Conservation (phyloP, 1,140 invertebrate genomes). For the Holotrichia oblita region DNA sequence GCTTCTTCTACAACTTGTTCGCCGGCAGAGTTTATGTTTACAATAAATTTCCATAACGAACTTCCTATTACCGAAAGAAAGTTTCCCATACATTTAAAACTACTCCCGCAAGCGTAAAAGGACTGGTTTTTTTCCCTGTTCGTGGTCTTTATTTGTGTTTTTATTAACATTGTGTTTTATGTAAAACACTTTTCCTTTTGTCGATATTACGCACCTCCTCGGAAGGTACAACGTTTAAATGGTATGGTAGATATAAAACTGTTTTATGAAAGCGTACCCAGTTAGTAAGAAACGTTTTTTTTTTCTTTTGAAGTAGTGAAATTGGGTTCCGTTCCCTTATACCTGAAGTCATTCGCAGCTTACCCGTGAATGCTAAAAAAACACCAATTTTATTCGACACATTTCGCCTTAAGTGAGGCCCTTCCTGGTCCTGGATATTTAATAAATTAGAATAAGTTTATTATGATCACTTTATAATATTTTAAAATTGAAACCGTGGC, state of each 20-base stretch:
- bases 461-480: too few species aligned
- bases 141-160: too few species aligned
- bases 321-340: background rate
- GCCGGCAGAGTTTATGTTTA: too few species aligned
- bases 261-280: background rate
- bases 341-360: background rate
- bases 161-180: conserved; percentile 13
- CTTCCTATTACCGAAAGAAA: background rate
- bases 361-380: background rate
- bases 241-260: conserved; percentile 19
- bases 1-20: too few species aligned
- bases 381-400: background rate
- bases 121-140: background rate
- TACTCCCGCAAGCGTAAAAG: background rate
- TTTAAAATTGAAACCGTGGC: too few species aligned
- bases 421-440: background rate
- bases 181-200: conserved; percentile 28
- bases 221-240: conserved; percentile 32
- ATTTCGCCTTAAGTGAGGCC: too few species aligned
- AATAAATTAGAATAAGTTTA: background rate
- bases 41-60: too few species aligned
- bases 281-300: conserved; percentile 17
- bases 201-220: conserved; percentile 13
- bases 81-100: background rate
- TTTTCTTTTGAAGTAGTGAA: conserved; percentile 30